These are phyloP conservation scores for Tetranychus truncatus DNA, from an alignment of 2,888 invertebrate species.

Conservation along the genomic window DNA sequence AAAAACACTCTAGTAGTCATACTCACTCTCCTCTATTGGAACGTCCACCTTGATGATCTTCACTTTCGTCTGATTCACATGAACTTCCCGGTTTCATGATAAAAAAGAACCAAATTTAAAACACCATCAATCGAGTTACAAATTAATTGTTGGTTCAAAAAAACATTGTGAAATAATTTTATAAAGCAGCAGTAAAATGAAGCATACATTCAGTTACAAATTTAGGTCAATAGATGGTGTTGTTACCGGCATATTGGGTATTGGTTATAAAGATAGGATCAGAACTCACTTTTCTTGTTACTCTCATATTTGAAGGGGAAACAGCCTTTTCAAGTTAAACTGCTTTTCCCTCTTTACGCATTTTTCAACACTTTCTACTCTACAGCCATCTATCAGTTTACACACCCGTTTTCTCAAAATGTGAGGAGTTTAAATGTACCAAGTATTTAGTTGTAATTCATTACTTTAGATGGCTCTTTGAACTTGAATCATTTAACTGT, in stretches of 20 bases:
- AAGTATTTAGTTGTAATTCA: no score
- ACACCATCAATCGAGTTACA: background rate
- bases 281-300: no score
- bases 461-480: no score
- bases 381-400: no score
- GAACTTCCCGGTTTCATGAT: background rate
- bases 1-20: background rate
- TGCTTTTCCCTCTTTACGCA: no score
- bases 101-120: background rate
- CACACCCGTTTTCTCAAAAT: no score
- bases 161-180: background rate
- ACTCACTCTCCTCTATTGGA: background rate
- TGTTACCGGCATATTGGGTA: background rate
- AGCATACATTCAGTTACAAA: background rate
- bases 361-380: no score
- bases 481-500: no score
- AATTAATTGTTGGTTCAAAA: background rate
- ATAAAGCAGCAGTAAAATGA: background rate
- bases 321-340: no score
- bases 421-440: no score
- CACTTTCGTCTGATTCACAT: background rate
- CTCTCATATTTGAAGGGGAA: no score
- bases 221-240: background rate
- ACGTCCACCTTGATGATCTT: background rate
- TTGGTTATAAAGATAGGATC: background rate